Evolutionary conservation across 2,113 vertebrate species (phyloP).

Genomic region (Cinclus cinclus): DNA sequence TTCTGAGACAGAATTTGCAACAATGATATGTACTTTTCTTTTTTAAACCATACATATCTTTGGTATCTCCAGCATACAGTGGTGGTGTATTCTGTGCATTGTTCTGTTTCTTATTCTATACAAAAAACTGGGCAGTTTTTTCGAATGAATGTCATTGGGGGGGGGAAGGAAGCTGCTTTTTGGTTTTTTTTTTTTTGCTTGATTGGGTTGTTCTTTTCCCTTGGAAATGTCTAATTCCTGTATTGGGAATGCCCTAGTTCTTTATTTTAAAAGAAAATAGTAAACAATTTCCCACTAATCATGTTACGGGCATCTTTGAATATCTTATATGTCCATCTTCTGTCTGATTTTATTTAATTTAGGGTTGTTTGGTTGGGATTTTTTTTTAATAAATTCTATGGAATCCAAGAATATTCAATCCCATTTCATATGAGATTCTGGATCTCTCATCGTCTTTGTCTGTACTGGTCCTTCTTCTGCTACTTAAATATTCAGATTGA

Average conservation of each 20-base stretch:
- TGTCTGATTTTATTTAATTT: neutral
- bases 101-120: neutral
- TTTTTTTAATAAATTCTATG: neutral
- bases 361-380: no score
- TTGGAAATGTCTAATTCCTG: neutral
- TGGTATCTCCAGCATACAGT: neutral
- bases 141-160: rapidly evolving
- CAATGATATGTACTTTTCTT: neutral
- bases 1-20: neutral
- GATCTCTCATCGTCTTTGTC: neutral
- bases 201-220: neutral
- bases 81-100: neutral
- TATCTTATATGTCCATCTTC: neutral
- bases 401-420: neutral
- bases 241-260: rapidly evolving
- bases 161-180: rapidly evolving
- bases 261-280: neutral
- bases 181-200: no score
- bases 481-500: neutral
- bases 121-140: neutral
- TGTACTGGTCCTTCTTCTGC: neutral
- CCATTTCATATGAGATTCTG: neutral
- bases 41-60: neutral
- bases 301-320: neutral
- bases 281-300: neutral